Conservation (phyloP, 2,113 vertebrate species). For the Anhinga rufa region DNA sequence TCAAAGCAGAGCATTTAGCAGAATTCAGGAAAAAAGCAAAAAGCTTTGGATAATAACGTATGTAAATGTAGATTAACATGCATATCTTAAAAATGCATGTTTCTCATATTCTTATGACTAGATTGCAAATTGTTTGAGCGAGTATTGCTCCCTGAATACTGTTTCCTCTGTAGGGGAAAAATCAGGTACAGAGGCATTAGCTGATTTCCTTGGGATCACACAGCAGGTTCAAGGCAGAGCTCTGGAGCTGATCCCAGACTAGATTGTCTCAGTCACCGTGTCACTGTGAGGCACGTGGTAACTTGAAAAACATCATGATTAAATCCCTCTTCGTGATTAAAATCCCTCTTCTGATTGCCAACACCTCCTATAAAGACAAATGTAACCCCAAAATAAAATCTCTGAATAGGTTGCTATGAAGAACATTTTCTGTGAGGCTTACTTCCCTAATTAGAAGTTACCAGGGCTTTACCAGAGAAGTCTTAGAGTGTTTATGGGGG, state of each 20-base stretch:
- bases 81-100: neutral
- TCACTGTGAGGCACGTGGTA: neutral
- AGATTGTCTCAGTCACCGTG: neutral
- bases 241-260: neutral
- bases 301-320: neutral
- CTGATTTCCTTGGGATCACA: neutral
- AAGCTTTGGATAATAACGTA: neutral
- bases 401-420: neutral
- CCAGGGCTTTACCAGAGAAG: neutral
- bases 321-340: neutral
- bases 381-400: neutral
- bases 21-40: neutral
- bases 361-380: neutral
- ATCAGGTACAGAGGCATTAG: neutral
- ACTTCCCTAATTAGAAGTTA: slow-evolving; percentile 10
- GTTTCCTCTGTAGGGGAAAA: neutral
- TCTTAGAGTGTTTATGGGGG: neutral
- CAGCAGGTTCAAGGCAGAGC: neutral
- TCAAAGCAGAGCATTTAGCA: neutral
- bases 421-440: neutral
- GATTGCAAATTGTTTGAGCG: neutral
- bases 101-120: neutral
- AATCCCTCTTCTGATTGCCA: neutral
- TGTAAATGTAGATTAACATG: neutral
- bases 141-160: neutral